Base-by-base conservation (phyloP, 2,888 invertebrate species). In the Coelopa pilipes region DNA sequence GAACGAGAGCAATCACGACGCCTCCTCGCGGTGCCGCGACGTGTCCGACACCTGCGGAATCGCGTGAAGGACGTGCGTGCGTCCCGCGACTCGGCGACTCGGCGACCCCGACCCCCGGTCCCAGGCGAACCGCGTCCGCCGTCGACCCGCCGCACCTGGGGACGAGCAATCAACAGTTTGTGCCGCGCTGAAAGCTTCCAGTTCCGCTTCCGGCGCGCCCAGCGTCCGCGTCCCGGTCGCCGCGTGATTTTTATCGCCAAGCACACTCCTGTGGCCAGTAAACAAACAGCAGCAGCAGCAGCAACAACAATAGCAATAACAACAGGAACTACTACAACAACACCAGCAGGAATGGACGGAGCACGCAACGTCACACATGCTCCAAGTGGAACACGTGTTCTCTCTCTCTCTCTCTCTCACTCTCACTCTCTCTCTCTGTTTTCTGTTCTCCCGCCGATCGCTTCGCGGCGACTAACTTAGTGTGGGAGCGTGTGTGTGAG, bases 191-290 rank as follows among this genome's bases (percentile, higher is more conserved):
- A 19, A n/a, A n/a, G n/a, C n/a, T n/a, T n/a, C n/a, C n/a, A n/a
- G n/a, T n/a, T n/a, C n/a, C n/a, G n/a, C n/a, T n/a, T n/a, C n/a
- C n/a, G n/a, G n/a, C n/a, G n/a, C n/a, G n/a, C n/a, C n/a, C n/a
- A n/a, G n/a, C 17, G 7, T 63, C n/a, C n/a, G 50, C 24, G 50
- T 21, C 53, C 50, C 50, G 53, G 24, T 49, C 24, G 34, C 67
- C 24, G 50, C 66, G n/a, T 68, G 57, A 68, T 57, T 68, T 53
- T 55, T 68, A 68, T 68, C 57, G 68, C 13, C 55, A 55, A 55
- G 49, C 57, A 34, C n/a, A 55, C 34, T 68, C 57, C 68, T 67
- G 67, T 55, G 67, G 67, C 46, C 15, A 50, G 34, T 53, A 67
- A 67, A 67, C 50, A 67, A 67, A 67, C 34, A 50, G 17, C 9